Conservation (phyloP, 2,888 invertebrate genomes). For the Gasteruption jaculator region DNA sequence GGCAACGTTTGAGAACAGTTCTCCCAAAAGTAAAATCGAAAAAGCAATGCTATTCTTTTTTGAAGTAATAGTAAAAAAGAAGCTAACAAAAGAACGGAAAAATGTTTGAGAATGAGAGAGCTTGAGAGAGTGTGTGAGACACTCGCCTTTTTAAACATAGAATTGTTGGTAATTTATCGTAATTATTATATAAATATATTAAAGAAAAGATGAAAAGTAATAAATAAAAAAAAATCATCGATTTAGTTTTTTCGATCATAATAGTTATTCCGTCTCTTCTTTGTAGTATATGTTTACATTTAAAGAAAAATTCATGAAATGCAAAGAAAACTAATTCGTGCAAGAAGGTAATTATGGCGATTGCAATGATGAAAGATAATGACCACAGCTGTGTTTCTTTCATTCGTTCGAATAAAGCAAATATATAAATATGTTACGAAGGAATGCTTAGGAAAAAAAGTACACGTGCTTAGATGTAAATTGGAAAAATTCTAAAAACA, state of each 20-base stretch:
- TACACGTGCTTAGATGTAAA: too few species aligned
- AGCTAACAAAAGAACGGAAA: too few species aligned
- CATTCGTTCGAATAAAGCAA: slow-evolving; percentile 1
- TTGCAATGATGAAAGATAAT: slow-evolving; percentile 3
- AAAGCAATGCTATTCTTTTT: too few species aligned
- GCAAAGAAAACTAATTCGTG: slow-evolving; percentile 14
- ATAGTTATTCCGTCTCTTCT: too few species aligned
- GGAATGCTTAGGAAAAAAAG: too few species aligned
- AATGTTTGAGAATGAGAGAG: background rate
- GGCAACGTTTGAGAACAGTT: too few species aligned
- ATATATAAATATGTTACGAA: too few species aligned
- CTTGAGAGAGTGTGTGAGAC: slow-evolving; percentile 16
- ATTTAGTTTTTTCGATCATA: slow-evolving; percentile 29
- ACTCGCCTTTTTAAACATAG: slow-evolving; percentile 34
- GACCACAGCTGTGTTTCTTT: slow-evolving; percentile 8
- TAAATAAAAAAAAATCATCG: slow-evolving; percentile 30
- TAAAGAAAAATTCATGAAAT: slow-evolving; percentile 6
- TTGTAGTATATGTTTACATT: too few species aligned
- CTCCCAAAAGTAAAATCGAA: too few species aligned
- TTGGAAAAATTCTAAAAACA: too few species aligned
- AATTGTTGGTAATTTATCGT: slow-evolving; percentile 42
- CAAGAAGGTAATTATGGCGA: slow-evolving; percentile 14
- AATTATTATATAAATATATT: slow-evolving; percentile 31
- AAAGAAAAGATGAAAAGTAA: slow-evolving; percentile 24
- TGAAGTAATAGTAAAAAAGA: too few species aligned